Percentiles rank a stretch among this genome's conserved stretches.
phyloP scores from a whole-genome alignment of 1,140 invertebrate species.

The Hirudo medicinalis region DNA sequence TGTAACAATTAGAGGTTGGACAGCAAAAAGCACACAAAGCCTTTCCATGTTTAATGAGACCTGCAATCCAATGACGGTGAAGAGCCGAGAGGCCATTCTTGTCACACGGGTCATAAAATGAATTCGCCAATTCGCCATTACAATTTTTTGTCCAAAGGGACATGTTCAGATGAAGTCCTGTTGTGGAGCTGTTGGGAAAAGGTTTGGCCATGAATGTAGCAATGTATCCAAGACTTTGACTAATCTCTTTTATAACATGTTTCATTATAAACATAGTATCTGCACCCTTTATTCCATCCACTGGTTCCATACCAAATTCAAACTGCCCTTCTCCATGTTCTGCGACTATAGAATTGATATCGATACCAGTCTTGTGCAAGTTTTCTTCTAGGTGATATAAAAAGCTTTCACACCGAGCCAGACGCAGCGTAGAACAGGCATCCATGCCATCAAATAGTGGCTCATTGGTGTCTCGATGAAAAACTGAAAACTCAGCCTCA shows the following conservation, averaged over 20 bases:
- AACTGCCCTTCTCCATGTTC: constrained; percentile 22
- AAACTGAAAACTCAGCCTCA: constrained; percentile 20
- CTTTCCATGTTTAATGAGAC: constrained; percentile 21
- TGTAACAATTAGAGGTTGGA: constrained; percentile 25
- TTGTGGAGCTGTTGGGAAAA: neutral
- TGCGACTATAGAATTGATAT: constrained; percentile 13
- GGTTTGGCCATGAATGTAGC: constrained; percentile 26
- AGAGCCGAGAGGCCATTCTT: constrained; percentile 21
- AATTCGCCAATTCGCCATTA: constrained; percentile 14
- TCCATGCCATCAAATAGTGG: constrained; percentile 2
- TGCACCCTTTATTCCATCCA: constrained; percentile 14
- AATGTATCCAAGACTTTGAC: neutral
- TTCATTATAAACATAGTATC: constrained; percentile 22
- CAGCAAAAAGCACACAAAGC: constrained; percentile 21
- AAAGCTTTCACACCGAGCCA: constrained; percentile 9
- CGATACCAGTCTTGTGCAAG: constrained; percentile 16
- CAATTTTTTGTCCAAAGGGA: constrained; percentile 21
- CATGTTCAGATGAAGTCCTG: constrained; percentile 24
- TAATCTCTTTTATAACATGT: constrained; percentile 22
- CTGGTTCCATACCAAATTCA: constrained; percentile 18
- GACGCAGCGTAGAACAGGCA: neutral
- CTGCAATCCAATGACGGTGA: constrained; percentile 23
- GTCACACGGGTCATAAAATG: constrained; percentile 19
- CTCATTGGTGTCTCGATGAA: constrained; percentile 1
- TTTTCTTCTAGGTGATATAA: constrained; percentile 15